phyloP scores from a whole-genome alignment of 2,888 invertebrate species.

The Scaptomyza tumidula region DNA sequence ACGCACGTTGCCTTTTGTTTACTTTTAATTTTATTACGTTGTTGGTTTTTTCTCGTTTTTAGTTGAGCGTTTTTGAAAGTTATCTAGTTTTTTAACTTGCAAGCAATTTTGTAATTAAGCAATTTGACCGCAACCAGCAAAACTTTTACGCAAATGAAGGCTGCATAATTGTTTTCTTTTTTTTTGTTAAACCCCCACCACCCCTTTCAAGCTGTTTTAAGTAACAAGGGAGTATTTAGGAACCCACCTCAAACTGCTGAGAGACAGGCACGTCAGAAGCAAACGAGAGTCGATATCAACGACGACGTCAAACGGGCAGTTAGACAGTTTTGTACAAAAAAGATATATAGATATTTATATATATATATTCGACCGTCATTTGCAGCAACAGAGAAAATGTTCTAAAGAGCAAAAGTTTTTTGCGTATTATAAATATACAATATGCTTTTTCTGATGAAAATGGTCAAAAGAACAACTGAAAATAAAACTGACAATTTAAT shows the following conservation, averaged over 20 bases:
- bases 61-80: slow-evolving; percentile 31
- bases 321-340: slow-evolving; percentile 29
- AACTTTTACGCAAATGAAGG: slow-evolving; percentile 76
- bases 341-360: neutral
- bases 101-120: slow-evolving; percentile 83
- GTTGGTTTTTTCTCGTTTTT: slow-evolving; percentile 21
- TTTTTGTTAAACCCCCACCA: too few species aligned
- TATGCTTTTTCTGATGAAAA: slow-evolving; percentile 8
- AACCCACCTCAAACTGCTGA: slow-evolving; percentile 47
- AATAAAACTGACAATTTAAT: neutral
- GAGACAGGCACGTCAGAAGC: slow-evolving; percentile 38
- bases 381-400: slow-evolving; percentile 46
- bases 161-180: slow-evolving; percentile 63
- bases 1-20: slow-evolving; percentile 75
- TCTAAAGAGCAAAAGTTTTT: slow-evolving; percentile 55
- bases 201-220: neutral
- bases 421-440: slow-evolving; percentile 48
- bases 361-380: slow-evolving; percentile 16
- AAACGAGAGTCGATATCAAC: slow-evolving; percentile 38
- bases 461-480: neutral
- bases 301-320: slow-evolving; percentile 36
- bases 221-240: slow-evolving; percentile 8
- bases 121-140: slow-evolving; percentile 77
- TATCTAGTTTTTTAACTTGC: slow-evolving; percentile 50
- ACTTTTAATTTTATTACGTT: slow-evolving; percentile 76